Conservation (phyloP, 2,888 invertebrate genomes). For the Cryptocephalus primarius region DNA sequence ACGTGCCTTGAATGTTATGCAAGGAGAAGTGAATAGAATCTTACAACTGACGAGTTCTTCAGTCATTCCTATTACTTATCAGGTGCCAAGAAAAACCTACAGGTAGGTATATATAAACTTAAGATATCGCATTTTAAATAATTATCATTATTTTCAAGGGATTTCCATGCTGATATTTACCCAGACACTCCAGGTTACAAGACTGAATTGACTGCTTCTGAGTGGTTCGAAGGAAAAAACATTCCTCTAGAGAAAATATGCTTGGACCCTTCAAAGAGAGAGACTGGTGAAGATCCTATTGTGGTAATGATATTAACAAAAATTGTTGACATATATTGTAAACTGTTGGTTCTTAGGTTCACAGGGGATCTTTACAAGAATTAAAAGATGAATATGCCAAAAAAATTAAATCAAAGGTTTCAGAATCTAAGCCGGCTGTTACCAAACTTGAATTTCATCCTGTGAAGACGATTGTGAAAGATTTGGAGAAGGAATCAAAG, state of each 20-base stretch:
- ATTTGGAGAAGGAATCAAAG: conserved; percentile 43
- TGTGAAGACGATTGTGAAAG: conserved; percentile 51
- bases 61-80: conserved; percentile 89
- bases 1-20: conserved; percentile 89
- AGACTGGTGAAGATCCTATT: conserved; percentile 49
- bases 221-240: conserved; percentile 75
- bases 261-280: conserved; percentile 67
- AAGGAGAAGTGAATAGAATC: conserved; percentile 88
- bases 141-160: conserved; percentile 37
- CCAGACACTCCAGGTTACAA: conserved; percentile 79
- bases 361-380: conserved; percentile 46
- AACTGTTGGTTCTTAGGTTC: conserved; percentile 39
- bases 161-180: conserved; percentile 89
- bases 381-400: conserved; percentile 32
- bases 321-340: background rate
- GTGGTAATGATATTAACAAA: conserved; percentile 39
- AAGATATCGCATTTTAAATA: background rate
- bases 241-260: conserved; percentile 70
- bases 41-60: conserved; percentile 76
- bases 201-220: conserved; percentile 66
- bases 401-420: conserved; percentile 31
- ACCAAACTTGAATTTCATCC: conserved; percentile 39
- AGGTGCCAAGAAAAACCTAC: conserved; percentile 43
- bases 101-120: conserved; percentile 19
- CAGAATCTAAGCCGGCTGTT: conserved; percentile 29